These are phyloP conservation scores for Erebia palarica DNA, from an alignment of 2,888 invertebrate species.

Conservation along the genomic window DNA sequence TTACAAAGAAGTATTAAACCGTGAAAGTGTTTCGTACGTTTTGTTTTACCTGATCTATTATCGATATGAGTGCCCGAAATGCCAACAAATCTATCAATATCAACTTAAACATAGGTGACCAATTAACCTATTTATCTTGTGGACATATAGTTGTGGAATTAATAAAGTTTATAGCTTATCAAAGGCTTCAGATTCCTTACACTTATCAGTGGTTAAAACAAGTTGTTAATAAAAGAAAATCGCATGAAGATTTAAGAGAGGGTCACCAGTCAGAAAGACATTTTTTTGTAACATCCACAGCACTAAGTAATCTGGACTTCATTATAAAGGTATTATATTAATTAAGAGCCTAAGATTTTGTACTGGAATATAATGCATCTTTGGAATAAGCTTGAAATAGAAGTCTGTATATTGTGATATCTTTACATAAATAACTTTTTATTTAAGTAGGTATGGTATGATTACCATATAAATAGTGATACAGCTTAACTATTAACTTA, in stretches of 20 bases:
- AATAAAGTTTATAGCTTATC: slow-evolving; percentile 81
- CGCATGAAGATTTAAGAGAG: slow-evolving; percentile 54
- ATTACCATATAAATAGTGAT: too few relatives aligned
- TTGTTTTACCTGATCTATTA: not conserved
- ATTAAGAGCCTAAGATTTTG: not conserved
- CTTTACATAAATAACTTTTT: too few relatives aligned
- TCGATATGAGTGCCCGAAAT: slow-evolving; percentile 21
- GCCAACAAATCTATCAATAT: slow-evolving; percentile 40
- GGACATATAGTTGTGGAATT: slow-evolving; percentile 81
- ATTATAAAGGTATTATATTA: slow-evolving; percentile 66
- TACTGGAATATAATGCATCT: not conserved
- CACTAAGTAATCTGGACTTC: slow-evolving; percentile 72
- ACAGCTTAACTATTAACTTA: too few relatives aligned
- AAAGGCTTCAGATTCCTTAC: slow-evolving; percentile 81
- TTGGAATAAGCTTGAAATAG: not conserved
- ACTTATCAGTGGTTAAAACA: slow-evolving; percentile 77
- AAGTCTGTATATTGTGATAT: not conserved
- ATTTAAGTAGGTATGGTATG: too few relatives aligned
- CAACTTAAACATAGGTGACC: slow-evolving; percentile 73
- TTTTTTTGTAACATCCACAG: slow-evolving; percentile 66
- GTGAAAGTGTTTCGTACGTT: not conserved
- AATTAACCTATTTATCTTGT: slow-evolving; percentile 81
- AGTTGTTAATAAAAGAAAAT: slow-evolving; percentile 65
- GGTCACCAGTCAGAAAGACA: slow-evolving; percentile 70
- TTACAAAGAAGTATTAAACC: too few relatives aligned